Base-by-base conservation (phyloP, 2,888 invertebrate species). In the Nemapogon koenigi region DNA sequence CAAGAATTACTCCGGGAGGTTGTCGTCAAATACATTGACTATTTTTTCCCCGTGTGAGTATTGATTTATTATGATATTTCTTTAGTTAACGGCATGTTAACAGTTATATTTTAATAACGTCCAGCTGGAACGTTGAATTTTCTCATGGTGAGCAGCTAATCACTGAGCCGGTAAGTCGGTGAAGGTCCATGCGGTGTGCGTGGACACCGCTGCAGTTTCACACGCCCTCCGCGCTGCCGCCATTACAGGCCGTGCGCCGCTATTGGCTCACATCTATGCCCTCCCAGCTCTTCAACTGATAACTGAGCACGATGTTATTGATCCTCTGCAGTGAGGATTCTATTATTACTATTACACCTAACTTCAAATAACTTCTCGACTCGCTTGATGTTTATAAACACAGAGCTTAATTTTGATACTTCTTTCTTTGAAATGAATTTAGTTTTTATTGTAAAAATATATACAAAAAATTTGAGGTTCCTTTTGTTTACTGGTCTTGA, bases 21-120 rank as follows among this genome's bases (percentile, higher is more conserved):
- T 49, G 85, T 86, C 58, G 83, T 84, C 70, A 86, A 86, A 65
- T 86, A 86, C 69, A 83, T 86, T 55, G 86, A 86, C 75, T 85
- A 86, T 68, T 86, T 86, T 72, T 82, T 85, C 58, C 86, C 86
- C 7, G 82, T 84, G 86, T 86, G 63, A 86, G 86, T 86, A 72
- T 55, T 27, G 3, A 7, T n/a, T 14, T 16, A 26, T 32, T 13
- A 22, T 19, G 29, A 16, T 50, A 48, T 58, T 61, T 51, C 47
- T n/a, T n/a, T n/a, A n/a, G n/a, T n/a, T n/a, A n/a, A n/a, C n/a
- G n/a, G n/a, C n/a, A n/a, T n/a, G n/a, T n/a, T n/a, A n/a, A n/a
- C n/a, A n/a, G n/a, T n/a, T n/a, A n/a, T n/a, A n/a, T n/a, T n/a
- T n/a, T n/a, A n/a, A n/a, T n/a, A n/a, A n/a, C n/a, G n/a, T n/a